Conservation (phyloP, 2,797 vertebrate species). For the Scolopax bukidnonensis region DNA sequence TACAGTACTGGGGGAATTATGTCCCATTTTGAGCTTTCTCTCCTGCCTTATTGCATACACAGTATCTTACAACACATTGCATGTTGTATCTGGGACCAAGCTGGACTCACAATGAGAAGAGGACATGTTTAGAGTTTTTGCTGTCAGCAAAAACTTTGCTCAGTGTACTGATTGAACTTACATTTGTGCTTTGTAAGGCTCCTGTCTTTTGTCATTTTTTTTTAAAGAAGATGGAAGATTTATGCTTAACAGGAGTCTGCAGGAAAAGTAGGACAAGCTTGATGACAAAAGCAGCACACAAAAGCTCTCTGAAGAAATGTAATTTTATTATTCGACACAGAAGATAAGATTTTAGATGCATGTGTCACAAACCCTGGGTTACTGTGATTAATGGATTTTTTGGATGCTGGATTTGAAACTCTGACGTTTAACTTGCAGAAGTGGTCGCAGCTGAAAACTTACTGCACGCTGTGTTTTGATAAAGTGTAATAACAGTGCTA, state of each 20-base stretch:
- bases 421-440: neutral
- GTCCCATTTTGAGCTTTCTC: neutral
- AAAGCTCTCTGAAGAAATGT: neutral
- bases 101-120: neutral
- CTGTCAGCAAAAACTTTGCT: neutral
- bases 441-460: neutral
- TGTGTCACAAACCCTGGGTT: neutral
- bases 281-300: neutral
- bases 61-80: neutral
- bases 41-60: accelerated
- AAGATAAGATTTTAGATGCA: neutral
- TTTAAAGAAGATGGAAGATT: neutral
- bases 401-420: neutral
- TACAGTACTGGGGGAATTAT: neutral
- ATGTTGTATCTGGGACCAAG: neutral
- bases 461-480: neutral
- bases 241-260: neutral
- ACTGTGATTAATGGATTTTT: neutral
- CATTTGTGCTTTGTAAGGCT: neutral
- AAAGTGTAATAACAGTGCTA: neutral
- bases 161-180: no score
- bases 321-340: neutral
- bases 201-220: neutral
- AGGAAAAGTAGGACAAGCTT: neutral
- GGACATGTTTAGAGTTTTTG: neutral